A percentile compares a stretch with the other conserved stretches of the same genome.
These are phyloP conservation scores for Platichthys stellatus DNA, from an alignment of 2,113 vertebrate species.

Conservation along the genomic window DNA sequence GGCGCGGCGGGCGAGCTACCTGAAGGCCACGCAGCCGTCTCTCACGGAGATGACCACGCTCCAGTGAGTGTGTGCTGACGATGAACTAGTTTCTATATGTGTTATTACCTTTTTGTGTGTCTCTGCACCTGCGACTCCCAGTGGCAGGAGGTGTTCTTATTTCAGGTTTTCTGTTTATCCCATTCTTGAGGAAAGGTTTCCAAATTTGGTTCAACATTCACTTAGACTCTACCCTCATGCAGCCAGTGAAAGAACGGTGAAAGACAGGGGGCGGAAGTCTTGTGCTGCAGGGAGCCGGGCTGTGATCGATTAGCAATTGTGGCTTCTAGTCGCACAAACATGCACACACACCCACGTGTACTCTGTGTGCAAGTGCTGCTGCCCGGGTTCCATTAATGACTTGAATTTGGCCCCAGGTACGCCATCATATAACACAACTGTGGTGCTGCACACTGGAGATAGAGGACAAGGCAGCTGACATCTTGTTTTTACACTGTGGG, in stretches of 20 bases:
- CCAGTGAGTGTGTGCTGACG: constrained; percentile 79
- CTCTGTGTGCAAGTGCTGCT: constrained; percentile 53
- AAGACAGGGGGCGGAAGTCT: background rate
- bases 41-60: constrained; percentile 95
- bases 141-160: too few relatives aligned
- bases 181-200: too few relatives aligned
- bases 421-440: constrained; percentile 10
- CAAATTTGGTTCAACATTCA: too few relatives aligned
- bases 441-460: background rate
- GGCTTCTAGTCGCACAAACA: constrained; percentile 47
- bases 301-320: constrained; percentile 36
- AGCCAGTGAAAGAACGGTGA: constrained; percentile 1
- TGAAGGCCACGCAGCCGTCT: constrained; percentile 98
- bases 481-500: too few relatives aligned
- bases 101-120: too few relatives aligned
- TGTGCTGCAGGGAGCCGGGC: constrained; percentile 10
- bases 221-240: background rate
- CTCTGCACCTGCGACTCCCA: too few relatives aligned
- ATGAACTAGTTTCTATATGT: too few relatives aligned
- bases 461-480: too few relatives aligned
- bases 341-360: constrained; percentile 17
- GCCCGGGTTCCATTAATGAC: constrained; percentile 67
- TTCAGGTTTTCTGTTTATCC: too few relatives aligned
- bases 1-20: constrained; percentile 95
- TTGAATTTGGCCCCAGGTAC: constrained; percentile 56